These are phyloP conservation scores for Rhipidura dahli DNA, from an alignment of 2,113 vertebrate genomes.

Conservation along the genomic window DNA sequence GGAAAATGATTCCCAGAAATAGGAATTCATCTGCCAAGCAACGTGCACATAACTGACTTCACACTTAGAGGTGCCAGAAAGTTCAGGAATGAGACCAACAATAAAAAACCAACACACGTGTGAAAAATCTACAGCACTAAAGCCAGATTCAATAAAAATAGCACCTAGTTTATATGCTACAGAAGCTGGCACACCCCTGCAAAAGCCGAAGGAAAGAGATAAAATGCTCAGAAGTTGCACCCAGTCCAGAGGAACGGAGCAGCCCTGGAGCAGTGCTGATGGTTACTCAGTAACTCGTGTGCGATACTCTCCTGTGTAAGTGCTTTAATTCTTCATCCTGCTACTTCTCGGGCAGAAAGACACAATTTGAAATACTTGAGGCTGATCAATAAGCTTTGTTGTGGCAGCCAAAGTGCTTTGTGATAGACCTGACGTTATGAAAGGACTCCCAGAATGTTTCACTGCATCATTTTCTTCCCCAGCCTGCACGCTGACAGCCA, in stretches of 20 bases:
- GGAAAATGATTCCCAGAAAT: constrained; percentile 57
- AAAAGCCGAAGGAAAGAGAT: background rate
- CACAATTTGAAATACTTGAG: background rate
- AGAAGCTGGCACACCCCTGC: constrained; percentile 24
- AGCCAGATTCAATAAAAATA: constrained; percentile 67
- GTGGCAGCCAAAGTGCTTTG: constrained; percentile 29
- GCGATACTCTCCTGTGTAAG: background rate
- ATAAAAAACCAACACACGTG: constrained; percentile 43
- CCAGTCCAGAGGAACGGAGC: background rate
- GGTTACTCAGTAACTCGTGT: background rate
- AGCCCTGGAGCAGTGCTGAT: background rate
- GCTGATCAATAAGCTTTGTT: constrained; percentile 4
- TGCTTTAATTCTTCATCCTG: background rate
- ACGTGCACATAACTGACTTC: constrained; percentile 4
- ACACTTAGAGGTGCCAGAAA: constrained; percentile 50
- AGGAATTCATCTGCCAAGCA: constrained; percentile 51
- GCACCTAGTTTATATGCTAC: constrained; percentile 58
- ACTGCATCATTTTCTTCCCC: background rate
- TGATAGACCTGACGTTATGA: background rate
- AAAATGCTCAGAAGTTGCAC: background rate
- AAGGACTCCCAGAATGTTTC: background rate
- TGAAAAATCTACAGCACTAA: constrained; percentile 55
- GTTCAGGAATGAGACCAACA: constrained; percentile 54
- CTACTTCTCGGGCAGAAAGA: background rate
- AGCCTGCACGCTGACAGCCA: background rate